Conservation (phyloP, 2,888 invertebrate species). For the Blomia tropicalis region DNA sequence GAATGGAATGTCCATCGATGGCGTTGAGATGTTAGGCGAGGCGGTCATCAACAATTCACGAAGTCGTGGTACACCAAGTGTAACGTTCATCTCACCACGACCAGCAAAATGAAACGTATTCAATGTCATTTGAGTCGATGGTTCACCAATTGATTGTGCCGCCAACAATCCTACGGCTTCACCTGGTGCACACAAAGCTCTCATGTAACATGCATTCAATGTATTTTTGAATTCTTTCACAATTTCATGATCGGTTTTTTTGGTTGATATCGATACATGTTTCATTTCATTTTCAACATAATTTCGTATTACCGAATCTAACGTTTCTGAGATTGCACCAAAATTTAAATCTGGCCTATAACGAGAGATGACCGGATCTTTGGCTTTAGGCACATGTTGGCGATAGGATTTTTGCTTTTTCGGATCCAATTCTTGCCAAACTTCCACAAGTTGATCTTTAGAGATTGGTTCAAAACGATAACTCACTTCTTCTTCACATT, state of each 20-base stretch:
- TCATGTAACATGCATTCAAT: conserved; percentile 57
- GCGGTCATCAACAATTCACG: conserved; percentile 92
- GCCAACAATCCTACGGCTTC: conserved; percentile 92
- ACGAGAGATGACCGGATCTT: conserved; percentile 48
- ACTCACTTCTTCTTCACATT: no score
- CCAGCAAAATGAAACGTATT: conserved; percentile 99
- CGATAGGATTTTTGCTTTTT: not conserved
- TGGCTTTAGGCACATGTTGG: conserved; percentile 29
- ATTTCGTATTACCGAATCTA: conserved; percentile 45
- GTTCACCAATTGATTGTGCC: conserved; percentile 86
- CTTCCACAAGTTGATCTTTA: conserved; percentile 6
- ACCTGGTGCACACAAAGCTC: conserved; percentile 66
- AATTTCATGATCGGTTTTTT: not conserved
- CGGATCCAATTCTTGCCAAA: conserved; percentile 13
- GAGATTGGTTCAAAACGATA: not conserved
- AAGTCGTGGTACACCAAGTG: conserved; percentile 92
- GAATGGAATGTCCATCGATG: conserved; percentile 86
- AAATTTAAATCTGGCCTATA: conserved; percentile 57
- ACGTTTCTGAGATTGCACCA: conserved; percentile 65
- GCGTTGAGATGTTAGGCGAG: conserved; percentile 79
- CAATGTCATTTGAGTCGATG: conserved; percentile 98
- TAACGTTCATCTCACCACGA: conserved; percentile 99
- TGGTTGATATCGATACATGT: not conserved
- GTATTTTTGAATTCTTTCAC: conserved; percentile 46
- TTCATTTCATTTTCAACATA: conserved; percentile 29